phyloP scores from a whole-genome alignment of 2,113 vertebrate genomes.

The Geococcyx californianus region DNA sequence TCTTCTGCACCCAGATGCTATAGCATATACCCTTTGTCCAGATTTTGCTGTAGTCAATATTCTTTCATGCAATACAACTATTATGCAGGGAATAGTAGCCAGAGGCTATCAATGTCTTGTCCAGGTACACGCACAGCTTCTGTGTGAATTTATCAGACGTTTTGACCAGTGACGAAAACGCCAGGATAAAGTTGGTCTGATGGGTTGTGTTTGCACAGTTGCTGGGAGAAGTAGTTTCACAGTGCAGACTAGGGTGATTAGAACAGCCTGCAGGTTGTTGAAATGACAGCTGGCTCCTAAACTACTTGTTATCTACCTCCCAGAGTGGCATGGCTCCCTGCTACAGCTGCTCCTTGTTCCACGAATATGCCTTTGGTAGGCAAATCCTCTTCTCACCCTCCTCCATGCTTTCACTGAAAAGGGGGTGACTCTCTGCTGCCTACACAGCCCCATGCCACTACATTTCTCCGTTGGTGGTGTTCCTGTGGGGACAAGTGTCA shows the following conservation, averaged over 20 bases:
- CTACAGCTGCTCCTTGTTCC: fast-evolving
- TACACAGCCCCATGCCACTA: background rate
- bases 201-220: background rate
- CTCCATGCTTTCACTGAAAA: background rate
- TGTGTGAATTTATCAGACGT: fast-evolving
- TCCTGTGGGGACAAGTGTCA: background rate
- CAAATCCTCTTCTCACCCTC: background rate
- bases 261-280: background rate
- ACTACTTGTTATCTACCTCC: background rate
- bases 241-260: background rate
- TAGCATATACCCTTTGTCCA: background rate
- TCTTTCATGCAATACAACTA: background rate
- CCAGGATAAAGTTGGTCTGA: background rate
- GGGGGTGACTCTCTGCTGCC: background rate
- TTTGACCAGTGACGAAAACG: background rate
- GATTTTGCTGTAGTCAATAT: background rate
- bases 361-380: fast-evolving
- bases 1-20: background rate
- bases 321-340: background rate
- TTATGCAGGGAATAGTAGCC: background rate
- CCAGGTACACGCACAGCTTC: background rate
- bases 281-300: background rate
- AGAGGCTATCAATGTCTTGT: background rate
- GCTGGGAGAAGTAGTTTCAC: fast-evolving
- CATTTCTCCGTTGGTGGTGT: background rate